Conservation (phyloP, 1,140 invertebrate species). For the Drosophila novamexicana region DNA sequence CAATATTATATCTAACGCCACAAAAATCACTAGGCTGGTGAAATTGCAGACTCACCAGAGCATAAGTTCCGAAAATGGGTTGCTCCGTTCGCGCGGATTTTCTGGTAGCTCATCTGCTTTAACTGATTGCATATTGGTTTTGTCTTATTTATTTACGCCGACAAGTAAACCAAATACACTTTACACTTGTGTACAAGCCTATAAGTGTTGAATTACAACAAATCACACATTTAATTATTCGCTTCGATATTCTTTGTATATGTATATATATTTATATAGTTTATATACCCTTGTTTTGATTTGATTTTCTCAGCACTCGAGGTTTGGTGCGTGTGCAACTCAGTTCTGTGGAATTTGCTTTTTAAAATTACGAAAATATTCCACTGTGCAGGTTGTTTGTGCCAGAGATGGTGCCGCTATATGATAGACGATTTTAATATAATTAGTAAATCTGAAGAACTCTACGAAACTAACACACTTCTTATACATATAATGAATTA, state of each 20-base stretch:
- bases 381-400: conserved; percentile 21
- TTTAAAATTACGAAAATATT: conserved; percentile 9
- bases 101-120: conserved; percentile 56
- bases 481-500: background rate
- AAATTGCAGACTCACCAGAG: conserved; percentile 56
- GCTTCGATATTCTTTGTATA: background rate
- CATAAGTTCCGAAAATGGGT: conserved; percentile 63
- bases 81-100: conserved; percentile 68
- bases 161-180: background rate
- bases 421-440: background rate
- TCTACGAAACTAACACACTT: background rate
- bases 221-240: conserved; percentile 6
- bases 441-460: background rate
- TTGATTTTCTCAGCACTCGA: background rate
- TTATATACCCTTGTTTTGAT: background rate
- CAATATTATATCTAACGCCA: background rate
- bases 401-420: conserved; percentile 22
- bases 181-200: background rate
- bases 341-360: conserved; percentile 4
- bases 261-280: background rate
- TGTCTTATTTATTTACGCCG: background rate
- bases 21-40: background rate
- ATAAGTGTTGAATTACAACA: conserved; percentile 4
- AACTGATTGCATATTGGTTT: conserved; percentile 38
- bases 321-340: background rate